Percentiles rank a stretch among this genome's conserved stretches.
Conservation (phyloP, 37 sponge, comb jelly and placozoan species). For the Lycopodina hypogea region DNA sequence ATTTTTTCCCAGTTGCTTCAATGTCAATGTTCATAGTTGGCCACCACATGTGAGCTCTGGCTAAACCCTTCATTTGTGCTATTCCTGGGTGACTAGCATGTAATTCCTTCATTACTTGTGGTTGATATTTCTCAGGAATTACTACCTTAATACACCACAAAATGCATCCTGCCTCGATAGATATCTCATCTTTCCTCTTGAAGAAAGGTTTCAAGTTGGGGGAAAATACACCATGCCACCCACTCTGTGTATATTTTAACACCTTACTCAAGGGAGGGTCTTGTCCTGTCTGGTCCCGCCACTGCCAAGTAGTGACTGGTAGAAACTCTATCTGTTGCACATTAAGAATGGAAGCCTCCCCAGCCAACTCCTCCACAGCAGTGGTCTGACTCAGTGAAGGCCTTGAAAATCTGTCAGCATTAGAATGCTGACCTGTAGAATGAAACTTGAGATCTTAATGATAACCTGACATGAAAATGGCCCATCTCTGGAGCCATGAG, state of each 20-base stretch:
- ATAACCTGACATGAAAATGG: too few relatives aligned
- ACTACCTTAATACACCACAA: background rate
- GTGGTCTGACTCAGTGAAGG: too few relatives aligned
- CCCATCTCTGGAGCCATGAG: too few relatives aligned
- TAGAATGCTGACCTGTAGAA: too few relatives aligned
- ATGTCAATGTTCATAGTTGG: background rate
- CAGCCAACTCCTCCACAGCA: background rate
- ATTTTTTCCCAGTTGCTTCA: background rate
- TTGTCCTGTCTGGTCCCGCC: background rate
- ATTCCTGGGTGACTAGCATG: constrained; percentile 2
- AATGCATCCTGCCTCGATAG: background rate
- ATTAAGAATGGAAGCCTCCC: background rate
- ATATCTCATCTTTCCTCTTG: background rate
- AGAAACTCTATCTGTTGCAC: constrained; percentile 1
- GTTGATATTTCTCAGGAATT: background rate
- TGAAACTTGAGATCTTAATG: too few relatives aligned
- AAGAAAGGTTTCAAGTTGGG: background rate
- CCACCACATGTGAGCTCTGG: constrained; percentile 9
- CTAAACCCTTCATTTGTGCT: background rate
- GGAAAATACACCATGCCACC: background rate
- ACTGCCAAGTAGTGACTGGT: background rate
- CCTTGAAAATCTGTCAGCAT: too few relatives aligned
- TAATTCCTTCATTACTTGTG: background rate
- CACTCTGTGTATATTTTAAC: background rate
- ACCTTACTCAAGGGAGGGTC: background rate